Base-by-base conservation (phyloP, 2,797 vertebrate genomes). In the Peromyscus melanophrys region DNA sequence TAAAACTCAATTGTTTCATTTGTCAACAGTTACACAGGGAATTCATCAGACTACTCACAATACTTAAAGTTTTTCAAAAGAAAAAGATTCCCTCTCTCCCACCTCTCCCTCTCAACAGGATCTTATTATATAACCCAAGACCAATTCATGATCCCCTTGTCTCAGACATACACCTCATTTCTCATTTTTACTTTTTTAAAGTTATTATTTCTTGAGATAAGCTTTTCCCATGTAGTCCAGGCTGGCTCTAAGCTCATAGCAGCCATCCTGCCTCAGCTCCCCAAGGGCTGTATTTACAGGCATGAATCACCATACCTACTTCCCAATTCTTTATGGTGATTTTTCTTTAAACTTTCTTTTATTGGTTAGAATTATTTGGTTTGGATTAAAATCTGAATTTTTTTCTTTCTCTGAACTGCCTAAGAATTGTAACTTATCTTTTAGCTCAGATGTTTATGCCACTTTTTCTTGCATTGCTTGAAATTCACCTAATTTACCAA, bases 301-400 rank as follows among this genome's bases (percentile, higher is more conserved):
- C 23, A 46, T 34, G 9, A 31, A 6, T 21, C 29, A 31, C 71
- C n/a, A 19, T 40, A 52, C 63, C 11, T 25, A 8, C 49, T 46
- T 69, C 61, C 59, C 40, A n/a, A 67, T 87, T 94, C 55, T 83
- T 92, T 83, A 90, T 4, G 12, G 2, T 40, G 52, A 87, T 87
- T 87, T 94, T 27, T 29, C 46, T n/a, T 67, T 85, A 75, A 84
- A 63, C 17, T 92, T 90, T 71, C n/a, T 86, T 95, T 90, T 52
- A 67, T 88, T 92, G 31, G 31, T 86, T 89, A 77, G 43, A 23
- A 93, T 92, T 80, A 94, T 52, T 37, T 92, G 23, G 34, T 92
- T 96, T 97, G 59, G 67, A 84, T 17, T 94, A 43, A 96, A 81
- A 52, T 92, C 23, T 94, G 71, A 85, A 89, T 80, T 69, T 12